Evolutionary conservation across 35 echinoderm and acorn worm species (phyloP), one percentile per base, ranked within the genome.

Genomic region (Lytechinus variegatus): DNA sequence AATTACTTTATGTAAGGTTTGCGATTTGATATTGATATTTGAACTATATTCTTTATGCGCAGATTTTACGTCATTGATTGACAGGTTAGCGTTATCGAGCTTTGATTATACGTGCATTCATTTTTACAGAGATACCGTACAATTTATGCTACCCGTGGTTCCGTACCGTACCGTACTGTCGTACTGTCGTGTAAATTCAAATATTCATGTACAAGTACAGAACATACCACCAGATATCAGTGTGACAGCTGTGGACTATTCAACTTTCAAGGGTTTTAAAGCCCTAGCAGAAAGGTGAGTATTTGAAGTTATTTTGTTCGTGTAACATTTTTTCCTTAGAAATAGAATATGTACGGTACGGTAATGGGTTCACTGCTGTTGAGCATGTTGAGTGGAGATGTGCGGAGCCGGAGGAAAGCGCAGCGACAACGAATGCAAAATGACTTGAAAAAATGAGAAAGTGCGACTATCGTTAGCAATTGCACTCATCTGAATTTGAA

Each of bases 61-160:
- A 44, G 28, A 90, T 29, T 90, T 52, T 90, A 14, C 24, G 88
- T 90, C 33, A 90, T 90, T 90, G 88, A 90, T 90, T 90, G 88
- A 90, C 88, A 90, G 88, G 16, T 54, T 90, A 90, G 88, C 88
- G 29, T 90, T 90, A 54, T 28, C 88, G 66, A 79, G 9, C n/a
- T 54, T 28, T 33, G 87, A 89, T 21, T 89, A 9, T 89, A 51
- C 87, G 28, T 89, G 87, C 24, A 3, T 13, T 21, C 16, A 21
- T 6, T 58, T 71, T 21, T 58, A 13, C 13, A 58, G 56, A 9
- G 56, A 58, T 58, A 56, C 33, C 33, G 33, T 66, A 71, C 19
- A 24, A 71, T 1, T 13, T 71, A 6, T 24, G 61, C 61, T 71
- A 79, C 52, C 88, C 88, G 27, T 54, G 9, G 9, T 54, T 11